These are phyloP conservation scores for Euzophera pinguis DNA, from an alignment of 2,888 invertebrate genomes.

Conservation along the genomic window DNA sequence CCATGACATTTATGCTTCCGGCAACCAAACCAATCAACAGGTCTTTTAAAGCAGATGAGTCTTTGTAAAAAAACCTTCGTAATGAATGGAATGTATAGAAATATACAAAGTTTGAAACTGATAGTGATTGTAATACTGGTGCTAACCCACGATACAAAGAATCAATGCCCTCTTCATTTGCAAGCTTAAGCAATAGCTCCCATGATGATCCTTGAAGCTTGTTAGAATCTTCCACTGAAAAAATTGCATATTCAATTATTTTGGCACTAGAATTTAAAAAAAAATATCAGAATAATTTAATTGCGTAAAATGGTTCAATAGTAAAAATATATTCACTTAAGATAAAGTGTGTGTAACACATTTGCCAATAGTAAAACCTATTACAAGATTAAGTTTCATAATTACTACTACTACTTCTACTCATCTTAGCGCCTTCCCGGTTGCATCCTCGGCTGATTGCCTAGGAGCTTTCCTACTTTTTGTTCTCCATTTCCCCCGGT, in stretches of 20 bases:
- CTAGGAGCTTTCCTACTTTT: too few species aligned
- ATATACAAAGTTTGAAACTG: conserved; percentile 95
- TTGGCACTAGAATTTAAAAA: too few species aligned
- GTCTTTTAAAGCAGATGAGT: conserved; percentile 85
- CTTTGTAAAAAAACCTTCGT: conserved; percentile 75
- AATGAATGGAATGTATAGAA: conserved; percentile 95
- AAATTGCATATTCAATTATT: conserved; percentile 16
- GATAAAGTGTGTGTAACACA: too few species aligned
- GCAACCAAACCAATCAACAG: conserved; percentile 87
- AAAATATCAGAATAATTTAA: too few species aligned
- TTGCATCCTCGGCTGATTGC: too few species aligned
- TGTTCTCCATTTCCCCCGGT: too few species aligned
- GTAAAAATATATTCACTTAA: too few species aligned
- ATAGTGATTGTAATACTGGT: conserved; percentile 91
- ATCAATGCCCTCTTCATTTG: conserved; percentile 82
- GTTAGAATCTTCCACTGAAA: conserved; percentile 84
- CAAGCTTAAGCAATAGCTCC: conserved; percentile 82
- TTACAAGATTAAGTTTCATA: too few species aligned
- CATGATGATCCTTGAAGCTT: conserved; percentile 84
- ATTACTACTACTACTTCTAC: too few species aligned
- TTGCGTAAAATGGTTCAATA: too few species aligned
- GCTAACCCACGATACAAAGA: conserved; percentile 89
- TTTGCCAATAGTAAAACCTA: too few species aligned
- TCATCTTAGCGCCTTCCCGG: too few species aligned
- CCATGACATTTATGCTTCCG: conserved; percentile 90